Conservation (phyloP, 2,888 invertebrate species). For the Harpalus rufipes region DNA sequence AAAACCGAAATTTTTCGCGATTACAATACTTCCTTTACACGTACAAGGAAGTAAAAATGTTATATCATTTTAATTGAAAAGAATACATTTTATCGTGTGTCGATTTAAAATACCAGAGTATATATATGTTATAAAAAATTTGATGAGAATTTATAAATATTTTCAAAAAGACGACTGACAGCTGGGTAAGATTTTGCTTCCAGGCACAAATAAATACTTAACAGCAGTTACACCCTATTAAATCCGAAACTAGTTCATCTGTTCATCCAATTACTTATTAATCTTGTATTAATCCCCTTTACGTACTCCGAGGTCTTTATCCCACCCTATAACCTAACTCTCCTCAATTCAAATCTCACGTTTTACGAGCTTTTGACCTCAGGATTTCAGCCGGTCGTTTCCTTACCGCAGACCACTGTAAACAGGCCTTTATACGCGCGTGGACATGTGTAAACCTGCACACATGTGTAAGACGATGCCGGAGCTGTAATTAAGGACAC, state of each 20-base stretch:
- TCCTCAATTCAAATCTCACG: neutral
- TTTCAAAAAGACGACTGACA: too few relatives aligned
- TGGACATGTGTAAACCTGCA: conserved; percentile 26
- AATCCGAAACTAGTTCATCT: neutral
- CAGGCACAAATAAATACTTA: neutral
- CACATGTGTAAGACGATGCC: conserved; percentile 19
- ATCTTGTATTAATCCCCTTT: neutral
- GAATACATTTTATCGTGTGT: too few relatives aligned
- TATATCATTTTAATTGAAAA: too few relatives aligned
- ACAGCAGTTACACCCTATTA: neutral
- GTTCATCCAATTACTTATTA: conserved; percentile 3
- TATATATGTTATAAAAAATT: too few relatives aligned
- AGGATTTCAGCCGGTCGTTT: neutral
- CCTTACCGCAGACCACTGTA: conserved; percentile 16
- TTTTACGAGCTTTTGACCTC: conserved; percentile 7
- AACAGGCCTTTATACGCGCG: conserved; percentile 32
- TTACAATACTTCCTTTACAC: too few relatives aligned
- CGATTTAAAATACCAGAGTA: too few relatives aligned
- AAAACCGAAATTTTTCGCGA: too few relatives aligned
- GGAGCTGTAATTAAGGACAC: conserved; percentile 17
- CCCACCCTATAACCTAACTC: neutral
- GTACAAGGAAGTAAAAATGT: too few relatives aligned
- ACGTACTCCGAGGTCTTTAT: neutral
- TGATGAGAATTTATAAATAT: too few relatives aligned
- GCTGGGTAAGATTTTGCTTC: too few relatives aligned